Conservation (phyloP, 2,113 vertebrate species). For the Himantopus leucocephalus region DNA sequence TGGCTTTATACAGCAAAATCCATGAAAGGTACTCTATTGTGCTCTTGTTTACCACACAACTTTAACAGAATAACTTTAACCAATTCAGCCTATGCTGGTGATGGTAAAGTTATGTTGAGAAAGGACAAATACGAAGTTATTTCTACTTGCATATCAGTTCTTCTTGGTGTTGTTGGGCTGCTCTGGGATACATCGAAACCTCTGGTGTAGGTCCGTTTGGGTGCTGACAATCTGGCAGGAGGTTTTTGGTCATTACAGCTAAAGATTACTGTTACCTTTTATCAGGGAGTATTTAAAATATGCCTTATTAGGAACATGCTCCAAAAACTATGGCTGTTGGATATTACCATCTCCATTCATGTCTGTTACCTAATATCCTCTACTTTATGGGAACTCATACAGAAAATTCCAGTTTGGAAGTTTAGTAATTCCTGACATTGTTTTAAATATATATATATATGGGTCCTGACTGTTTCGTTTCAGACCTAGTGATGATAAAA, state of each 20-base stretch:
- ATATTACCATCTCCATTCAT: background rate
- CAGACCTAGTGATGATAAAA: background rate
- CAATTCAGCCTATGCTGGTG: background rate
- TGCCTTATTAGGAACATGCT: background rate
- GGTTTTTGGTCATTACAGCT: background rate
- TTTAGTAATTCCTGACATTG: background rate
- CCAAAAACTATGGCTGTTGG: background rate
- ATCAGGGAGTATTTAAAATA: background rate
- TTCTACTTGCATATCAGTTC: background rate
- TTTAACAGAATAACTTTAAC: background rate
- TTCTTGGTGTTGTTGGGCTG: background rate
- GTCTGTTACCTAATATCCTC: background rate
- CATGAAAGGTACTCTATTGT: background rate
- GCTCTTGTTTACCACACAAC: background rate
- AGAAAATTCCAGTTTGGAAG: background rate
- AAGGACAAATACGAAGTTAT: background rate
- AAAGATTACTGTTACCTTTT: background rate
- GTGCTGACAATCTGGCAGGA: background rate
- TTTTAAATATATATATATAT: background rate
- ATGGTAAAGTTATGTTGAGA: background rate
- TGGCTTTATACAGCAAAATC: background rate
- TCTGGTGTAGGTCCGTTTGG: background rate
- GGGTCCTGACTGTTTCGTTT: background rate
- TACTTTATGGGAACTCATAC: background rate
- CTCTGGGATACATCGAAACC: background rate